Percentiles rank a stretch among this genome's conserved stretches.
These are phyloP conservation scores for Morelia viridis DNA, from an alignment of 2,797 vertebrate genomes.

Conservation along the genomic window DNA sequence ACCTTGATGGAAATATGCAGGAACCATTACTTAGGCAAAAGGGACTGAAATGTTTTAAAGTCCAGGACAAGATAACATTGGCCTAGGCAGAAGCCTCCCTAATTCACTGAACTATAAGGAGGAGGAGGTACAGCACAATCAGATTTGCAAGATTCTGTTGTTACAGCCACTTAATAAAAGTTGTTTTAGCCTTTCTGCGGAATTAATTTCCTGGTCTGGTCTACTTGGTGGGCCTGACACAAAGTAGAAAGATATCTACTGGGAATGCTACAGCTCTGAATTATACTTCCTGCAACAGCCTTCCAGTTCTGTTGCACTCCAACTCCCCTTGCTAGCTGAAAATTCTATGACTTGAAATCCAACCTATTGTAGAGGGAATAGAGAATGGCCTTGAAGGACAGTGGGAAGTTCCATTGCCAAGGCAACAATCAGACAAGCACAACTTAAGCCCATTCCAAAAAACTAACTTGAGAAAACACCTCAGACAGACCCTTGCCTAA, in stretches of 20 bases:
- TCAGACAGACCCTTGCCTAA: no score
- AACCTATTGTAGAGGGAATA: background rate
- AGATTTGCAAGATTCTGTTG: background rate
- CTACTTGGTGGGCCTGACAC: background rate
- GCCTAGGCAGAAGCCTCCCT: background rate
- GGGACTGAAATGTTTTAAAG: background rate
- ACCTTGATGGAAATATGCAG: no score
- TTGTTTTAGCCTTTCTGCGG: background rate
- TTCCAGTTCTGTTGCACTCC: background rate
- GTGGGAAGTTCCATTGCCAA: background rate
- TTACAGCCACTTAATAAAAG: background rate
- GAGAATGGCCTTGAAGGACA: background rate
- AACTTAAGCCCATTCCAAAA: no score
- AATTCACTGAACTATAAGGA: background rate
- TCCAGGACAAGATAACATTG: background rate
- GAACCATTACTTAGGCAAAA: no score
- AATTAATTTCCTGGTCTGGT: background rate
- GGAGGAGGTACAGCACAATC: background rate
- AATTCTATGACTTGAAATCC: background rate
- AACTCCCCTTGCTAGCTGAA: background rate
- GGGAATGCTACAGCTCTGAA: background rate
- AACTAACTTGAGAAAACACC: no score
- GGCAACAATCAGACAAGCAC: no score
- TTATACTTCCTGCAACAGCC: background rate
- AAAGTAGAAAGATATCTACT: background rate